phyloP scores from a whole-genome alignment of 2,888 invertebrate genomes.

The Mythimna ferrago region DNA sequence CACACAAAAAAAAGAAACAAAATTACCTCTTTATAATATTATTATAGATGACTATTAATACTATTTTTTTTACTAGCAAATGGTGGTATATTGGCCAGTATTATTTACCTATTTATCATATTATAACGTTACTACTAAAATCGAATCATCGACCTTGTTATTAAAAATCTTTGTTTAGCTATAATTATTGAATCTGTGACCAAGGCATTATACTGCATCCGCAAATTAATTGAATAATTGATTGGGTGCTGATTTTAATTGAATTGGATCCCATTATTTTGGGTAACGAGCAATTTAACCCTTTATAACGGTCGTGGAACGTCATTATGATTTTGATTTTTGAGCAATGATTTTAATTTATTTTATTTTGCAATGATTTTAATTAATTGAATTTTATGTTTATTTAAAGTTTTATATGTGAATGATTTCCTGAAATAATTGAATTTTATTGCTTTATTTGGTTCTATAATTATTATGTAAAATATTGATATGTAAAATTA shows the following conservation, averaged over 20 bases:
- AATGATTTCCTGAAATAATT: no score
- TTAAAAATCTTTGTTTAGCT: not conserved
- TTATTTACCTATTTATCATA: no score
- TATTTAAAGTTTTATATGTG: not conserved
- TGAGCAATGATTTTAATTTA: not conserved
- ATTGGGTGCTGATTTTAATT: conserved; percentile 17
- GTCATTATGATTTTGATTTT: not conserved
- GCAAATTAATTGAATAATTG: conserved; percentile 27
- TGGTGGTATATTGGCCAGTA: no score
- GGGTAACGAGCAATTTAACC: not conserved
- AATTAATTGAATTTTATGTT: not conserved
- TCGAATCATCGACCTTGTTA: no score
- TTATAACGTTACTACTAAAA: no score
- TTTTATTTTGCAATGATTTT: not conserved
- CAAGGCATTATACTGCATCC: conserved; percentile 6
- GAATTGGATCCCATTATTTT: conserved; percentile 13
- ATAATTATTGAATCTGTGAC: not conserved
- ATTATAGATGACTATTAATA: no score
- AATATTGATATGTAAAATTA: no score
- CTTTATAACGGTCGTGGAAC: not conserved
- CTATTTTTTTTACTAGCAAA: no score
- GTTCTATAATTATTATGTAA: no score
- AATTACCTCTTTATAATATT: no score
- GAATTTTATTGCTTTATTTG: not conserved
- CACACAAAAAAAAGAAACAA: no score